A percentile compares a stretch with the other conserved stretches of the same genome.
phyloP scores from a whole-genome alignment of 2,797 vertebrate genomes.

The Eulemur albifrons region DNA sequence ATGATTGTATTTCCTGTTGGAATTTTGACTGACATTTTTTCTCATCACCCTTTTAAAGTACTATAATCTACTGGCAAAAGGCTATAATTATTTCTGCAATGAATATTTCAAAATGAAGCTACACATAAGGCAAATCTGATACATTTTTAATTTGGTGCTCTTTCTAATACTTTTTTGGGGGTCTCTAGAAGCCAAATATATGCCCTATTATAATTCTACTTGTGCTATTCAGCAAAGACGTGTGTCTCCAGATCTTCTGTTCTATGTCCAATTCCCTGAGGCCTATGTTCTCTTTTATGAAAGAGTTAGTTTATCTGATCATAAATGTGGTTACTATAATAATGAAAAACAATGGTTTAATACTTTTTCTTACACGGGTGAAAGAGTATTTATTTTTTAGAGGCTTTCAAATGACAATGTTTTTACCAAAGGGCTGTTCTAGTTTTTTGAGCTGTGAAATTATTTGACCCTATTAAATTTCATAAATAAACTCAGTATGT shows the following conservation, averaged over 20 bases:
- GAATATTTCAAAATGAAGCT: background rate
- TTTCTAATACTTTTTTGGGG: background rate
- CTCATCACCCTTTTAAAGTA: background rate
- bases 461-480: background rate
- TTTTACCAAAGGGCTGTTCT: background rate
- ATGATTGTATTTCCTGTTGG: background rate
- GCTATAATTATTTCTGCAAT: background rate
- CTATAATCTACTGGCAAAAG: background rate
- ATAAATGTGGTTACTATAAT: background rate
- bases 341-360: background rate
- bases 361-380: background rate
- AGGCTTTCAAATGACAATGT: background rate
- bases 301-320: background rate
- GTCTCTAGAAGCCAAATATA: background rate
- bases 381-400: background rate
- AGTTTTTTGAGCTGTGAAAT: background rate
- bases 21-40: background rate
- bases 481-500: background rate
- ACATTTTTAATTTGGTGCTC: background rate
- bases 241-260: background rate
- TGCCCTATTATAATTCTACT: background rate
- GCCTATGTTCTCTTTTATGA: background rate
- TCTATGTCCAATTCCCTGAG: background rate
- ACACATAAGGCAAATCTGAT: background rate
- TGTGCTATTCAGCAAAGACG: background rate